Evolutionary conservation across 2,888 invertebrate species (phyloP), one percentile per base, ranked within the genome.

Genomic region (Incurvaria masculella): DNA sequence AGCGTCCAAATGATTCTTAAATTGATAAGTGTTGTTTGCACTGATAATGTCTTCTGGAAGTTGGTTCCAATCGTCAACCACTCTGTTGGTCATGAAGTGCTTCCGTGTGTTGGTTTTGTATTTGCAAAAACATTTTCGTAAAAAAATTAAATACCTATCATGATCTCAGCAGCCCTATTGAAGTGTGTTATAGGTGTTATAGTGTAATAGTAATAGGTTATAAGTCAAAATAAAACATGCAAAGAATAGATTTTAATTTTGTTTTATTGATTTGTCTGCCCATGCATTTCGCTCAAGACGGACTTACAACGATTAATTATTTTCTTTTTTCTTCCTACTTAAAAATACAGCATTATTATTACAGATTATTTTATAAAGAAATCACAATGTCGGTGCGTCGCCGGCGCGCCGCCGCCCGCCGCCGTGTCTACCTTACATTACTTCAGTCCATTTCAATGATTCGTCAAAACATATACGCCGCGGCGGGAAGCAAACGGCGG

Each of bases 211-310:
- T n/a, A n/a, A n/a, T n/a, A n/a, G n/a, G n/a, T n/a, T n/a, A n/a
- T n/a, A 23, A 23, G 27, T 4, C 14, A 16, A 26, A 21, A 18
- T 65, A 73, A 72, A 68, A 59, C 73, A 74, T 72, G 66, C 61
- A 63, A 59, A 45, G 41, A 51, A 55, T 65, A 65, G 69, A 72
- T 74, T 74, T 69, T 68, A 69, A 69, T 75, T 69, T 69, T 73
- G 47, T 75, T 79, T 78, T 78, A 78, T 76, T 76, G 69, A 72
- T 74, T 69, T 68, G 73, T 74, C 72, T 74, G 72, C 65, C 65
- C 68, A 69, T 66, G 72, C 70, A 67, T 69, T 69, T 68, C 63
- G 68, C 68, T 64, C 62, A 68, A 61, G 73, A 65, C 68, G 76
- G 78, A 76, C 73, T 66, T 72, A 73, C 73, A 72, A 64, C 69